phyloP scores from a whole-genome alignment of 2,888 invertebrate genomes.

The Patella ulyssiponensis region DNA sequence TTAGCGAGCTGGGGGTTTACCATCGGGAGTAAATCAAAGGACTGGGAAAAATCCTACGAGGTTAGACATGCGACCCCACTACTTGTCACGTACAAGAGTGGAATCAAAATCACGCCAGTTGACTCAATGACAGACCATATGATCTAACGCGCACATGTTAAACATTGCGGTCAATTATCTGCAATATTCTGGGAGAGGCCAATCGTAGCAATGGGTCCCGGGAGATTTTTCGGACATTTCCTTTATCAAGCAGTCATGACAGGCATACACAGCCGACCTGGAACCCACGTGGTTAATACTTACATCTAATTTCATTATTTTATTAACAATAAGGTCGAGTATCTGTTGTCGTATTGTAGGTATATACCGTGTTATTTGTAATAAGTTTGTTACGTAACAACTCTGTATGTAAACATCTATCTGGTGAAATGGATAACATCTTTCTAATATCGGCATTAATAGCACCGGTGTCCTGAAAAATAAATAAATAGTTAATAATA shows the following conservation, averaged over 20 bases:
- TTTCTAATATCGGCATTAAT: slow-evolving; percentile 78
- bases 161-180: no score
- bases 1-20: no score
- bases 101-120: no score
- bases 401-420: slow-evolving; percentile 80
- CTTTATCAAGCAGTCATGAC: slow-evolving; percentile 1
- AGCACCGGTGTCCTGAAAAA: slow-evolving; percentile 81
- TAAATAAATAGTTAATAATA: slow-evolving; percentile 21
- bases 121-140: no score
- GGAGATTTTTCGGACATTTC: neutral
- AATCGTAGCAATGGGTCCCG: neutral
- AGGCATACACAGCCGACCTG: neutral
- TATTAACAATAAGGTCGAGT: slow-evolving; percentile 83
- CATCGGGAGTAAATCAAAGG: no score
- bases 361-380: slow-evolving; percentile 83
- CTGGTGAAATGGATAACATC: slow-evolving; percentile 84
- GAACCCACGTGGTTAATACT: slow-evolving; percentile 38
- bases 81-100: no score
- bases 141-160: no score
- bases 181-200: no score
- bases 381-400: slow-evolving; percentile 84
- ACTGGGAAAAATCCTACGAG: no score
- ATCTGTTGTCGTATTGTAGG: slow-evolving; percentile 81
- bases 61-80: no score
- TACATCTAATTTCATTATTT: slow-evolving; percentile 75